Conservation (phyloP, 2,113 vertebrate species). For the Apeltes quadracus region DNA sequence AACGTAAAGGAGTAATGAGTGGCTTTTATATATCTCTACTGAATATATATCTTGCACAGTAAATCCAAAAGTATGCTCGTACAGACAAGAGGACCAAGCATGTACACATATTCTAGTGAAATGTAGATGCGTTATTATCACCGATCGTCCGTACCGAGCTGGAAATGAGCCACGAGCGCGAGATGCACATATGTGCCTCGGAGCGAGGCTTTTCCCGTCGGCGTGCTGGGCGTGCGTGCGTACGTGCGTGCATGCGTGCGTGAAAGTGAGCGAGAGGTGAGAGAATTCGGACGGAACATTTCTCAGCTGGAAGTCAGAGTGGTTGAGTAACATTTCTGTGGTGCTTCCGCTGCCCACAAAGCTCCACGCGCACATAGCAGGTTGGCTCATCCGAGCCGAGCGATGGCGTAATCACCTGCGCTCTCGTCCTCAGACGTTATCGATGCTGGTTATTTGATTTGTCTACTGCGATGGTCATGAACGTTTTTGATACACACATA, state of each 20-base stretch:
- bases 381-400: constrained; percentile 57
- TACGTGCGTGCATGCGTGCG: not conserved
- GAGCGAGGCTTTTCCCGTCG: not conserved
- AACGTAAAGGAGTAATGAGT: not conserved
- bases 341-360: constrained; percentile 46
- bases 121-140: not conserved
- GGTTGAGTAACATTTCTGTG: constrained; percentile 50
- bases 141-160: not conserved
- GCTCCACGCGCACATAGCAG: constrained; percentile 21
- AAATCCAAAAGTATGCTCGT: not conserved
- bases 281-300: constrained; percentile 27
- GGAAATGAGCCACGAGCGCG: not conserved
- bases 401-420: constrained; percentile 66
- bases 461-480: not conserved
- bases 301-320: constrained; percentile 48
- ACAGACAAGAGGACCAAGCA: not conserved
- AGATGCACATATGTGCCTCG: not conserved
- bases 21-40: not conserved
- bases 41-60: not conserved
- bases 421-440: constrained; percentile 12
- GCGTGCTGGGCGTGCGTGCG: not conserved
- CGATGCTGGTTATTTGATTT: not conserved
- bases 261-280: not conserved
- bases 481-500: not conserved
- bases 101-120: not conserved